A percentile compares a stretch with the other conserved stretches of the same genome.
These are phyloP conservation scores for Terrapene triunguis DNA, from an alignment of 2,113 vertebrate genomes.

Conservation along the genomic window DNA sequence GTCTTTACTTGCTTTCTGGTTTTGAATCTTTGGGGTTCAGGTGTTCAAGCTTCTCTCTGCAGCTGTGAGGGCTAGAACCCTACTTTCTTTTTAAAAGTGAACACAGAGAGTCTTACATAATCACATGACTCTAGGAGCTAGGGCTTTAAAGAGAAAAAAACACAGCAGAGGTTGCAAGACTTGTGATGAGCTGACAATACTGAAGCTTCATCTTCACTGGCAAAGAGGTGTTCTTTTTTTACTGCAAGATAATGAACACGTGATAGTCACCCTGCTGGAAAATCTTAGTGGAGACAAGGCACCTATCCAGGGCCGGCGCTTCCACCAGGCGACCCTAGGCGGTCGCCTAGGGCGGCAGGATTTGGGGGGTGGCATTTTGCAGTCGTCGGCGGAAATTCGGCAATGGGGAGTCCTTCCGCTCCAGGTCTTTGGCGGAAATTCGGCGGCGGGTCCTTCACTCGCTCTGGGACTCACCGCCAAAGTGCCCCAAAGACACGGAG, in stretches of 20 bases:
- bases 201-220: background rate
- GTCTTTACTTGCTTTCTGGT: background rate
- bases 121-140: background rate
- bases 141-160: background rate
- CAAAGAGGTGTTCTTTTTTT: background rate
- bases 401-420: no score
- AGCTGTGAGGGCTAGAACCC: background rate
- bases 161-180: background rate
- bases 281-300: background rate
- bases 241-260: background rate
- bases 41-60: background rate
- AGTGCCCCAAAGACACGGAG: no score
- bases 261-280: background rate
- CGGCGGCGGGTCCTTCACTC: no score
- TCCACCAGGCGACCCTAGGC: no score
- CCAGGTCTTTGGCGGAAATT: no score
- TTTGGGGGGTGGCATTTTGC: no score
- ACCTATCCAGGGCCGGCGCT: background rate
- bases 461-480: no score
- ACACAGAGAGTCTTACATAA: background rate
- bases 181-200: background rate
- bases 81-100: background rate
- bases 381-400: no score
- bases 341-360: no score
- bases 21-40: background rate